These are phyloP conservation scores for Eremophila alpestris DNA, from an alignment of 2,797 vertebrate genomes.

Conservation along the genomic window DNA sequence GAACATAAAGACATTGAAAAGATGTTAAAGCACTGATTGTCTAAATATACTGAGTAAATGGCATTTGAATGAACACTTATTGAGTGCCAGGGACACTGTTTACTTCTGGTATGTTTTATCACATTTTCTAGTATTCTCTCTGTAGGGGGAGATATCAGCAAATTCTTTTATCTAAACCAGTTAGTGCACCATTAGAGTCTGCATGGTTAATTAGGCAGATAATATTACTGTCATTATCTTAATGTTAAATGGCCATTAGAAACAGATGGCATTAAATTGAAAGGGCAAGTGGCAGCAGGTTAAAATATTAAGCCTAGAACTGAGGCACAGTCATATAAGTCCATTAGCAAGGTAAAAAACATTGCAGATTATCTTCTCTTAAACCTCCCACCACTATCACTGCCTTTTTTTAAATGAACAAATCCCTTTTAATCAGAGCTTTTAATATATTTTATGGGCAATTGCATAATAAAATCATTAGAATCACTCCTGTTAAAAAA, in stretches of 20 bases:
- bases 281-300: conserved; percentile 52
- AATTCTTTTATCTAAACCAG: conserved; percentile 80
- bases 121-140: conserved; percentile 49
- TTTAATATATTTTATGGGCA: conserved; percentile 72
- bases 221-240: conserved; percentile 77
- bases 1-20: conserved; percentile 58
- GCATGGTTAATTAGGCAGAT: conserved; percentile 76
- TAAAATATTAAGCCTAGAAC: conserved; percentile 55
- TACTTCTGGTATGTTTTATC: conserved; percentile 65
- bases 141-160: conserved; percentile 68
- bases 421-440: conserved; percentile 54
- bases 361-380: conserved; percentile 44
- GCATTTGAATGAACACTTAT: conserved; percentile 58
- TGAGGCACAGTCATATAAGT: conserved; percentile 47
- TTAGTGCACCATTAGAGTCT: conserved; percentile 73
- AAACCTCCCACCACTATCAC: not conserved
- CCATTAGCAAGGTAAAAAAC: conserved; percentile 75
- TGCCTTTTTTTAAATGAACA: conserved; percentile 30
- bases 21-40: conserved; percentile 57
- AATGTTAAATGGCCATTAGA: conserved; percentile 77
- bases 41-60: conserved; percentile 65
- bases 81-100: conserved; percentile 44
- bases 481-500: conserved; percentile 61
- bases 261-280: conserved; percentile 65
- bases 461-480: conserved; percentile 68